Percentiles rank a stretch among this genome's conserved stretches.
Evolutionary conservation across 35 echinoderm and acorn worm genomes (phyloP).

Genomic region (Apostichopus californicus): DNA sequence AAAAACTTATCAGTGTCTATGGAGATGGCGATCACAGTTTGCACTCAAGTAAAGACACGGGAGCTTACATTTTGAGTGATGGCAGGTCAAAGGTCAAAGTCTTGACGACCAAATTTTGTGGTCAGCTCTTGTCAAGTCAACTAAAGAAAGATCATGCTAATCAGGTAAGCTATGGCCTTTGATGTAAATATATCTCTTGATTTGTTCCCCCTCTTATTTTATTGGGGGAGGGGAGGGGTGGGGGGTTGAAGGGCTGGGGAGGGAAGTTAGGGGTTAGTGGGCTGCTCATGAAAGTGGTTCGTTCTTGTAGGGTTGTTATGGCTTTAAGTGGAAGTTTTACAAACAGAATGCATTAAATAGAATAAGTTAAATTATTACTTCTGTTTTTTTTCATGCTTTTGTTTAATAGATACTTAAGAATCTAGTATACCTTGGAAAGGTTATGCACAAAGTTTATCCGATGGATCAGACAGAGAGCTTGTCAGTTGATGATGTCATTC

Average conservation of each 20-base stretch:
- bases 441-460: slow-evolving; percentile 62
- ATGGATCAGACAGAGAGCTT: background rate
- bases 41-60: background rate
- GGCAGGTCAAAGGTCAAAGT: slow-evolving; percentile 59
- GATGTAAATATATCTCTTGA: too few species aligned
- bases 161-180: slow-evolving; percentile 60
- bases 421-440: slow-evolving; percentile 86
- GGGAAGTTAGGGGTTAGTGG: too few species aligned
- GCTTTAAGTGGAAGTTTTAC: too few species aligned
- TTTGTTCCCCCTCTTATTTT: too few species aligned
- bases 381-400: background rate
- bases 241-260: too few species aligned
- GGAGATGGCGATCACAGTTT: background rate
- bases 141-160: slow-evolving; percentile 69
- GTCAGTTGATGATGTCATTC: background rate
- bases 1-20: slow-evolving; percentile 49
- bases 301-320: too few species aligned
- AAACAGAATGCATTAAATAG: too few species aligned
- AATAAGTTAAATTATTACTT: too few species aligned
- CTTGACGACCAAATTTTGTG: slow-evolving; percentile 78
- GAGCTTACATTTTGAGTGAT: background rate
- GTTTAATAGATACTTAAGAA: slow-evolving; percentile 78
- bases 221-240: too few species aligned
- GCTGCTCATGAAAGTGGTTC: too few species aligned
- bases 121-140: slow-evolving; percentile 73